Conservation (phyloP, 2,888 invertebrate species). For the Rhagonycha fulva region DNA sequence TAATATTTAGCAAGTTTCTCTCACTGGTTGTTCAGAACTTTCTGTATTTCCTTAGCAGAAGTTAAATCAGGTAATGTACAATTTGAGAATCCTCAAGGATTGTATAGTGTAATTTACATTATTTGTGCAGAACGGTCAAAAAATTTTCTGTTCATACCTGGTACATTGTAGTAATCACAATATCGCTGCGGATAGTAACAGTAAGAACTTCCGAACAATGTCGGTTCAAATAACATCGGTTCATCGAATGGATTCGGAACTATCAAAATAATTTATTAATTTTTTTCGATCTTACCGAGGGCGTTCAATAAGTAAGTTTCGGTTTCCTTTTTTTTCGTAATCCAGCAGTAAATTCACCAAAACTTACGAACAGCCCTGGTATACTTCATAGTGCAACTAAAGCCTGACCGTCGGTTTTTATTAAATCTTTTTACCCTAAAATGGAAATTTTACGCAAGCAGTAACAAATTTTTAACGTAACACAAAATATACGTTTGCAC, state of each 20-base stretch:
- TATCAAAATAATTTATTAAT: slow-evolving; percentile 34
- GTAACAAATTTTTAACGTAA: neutral
- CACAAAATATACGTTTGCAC: neutral
- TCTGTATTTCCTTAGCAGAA: neutral
- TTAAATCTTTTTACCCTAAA: neutral
- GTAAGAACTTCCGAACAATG: slow-evolving; percentile 54
- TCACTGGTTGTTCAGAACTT: neutral
- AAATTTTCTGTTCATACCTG: slow-evolving; percentile 44
- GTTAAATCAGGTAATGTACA: neutral
- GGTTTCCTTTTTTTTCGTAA: neutral
- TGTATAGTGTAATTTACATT: slow-evolving; percentile 39
- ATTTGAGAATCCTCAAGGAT: neutral
- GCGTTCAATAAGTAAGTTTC: neutral
- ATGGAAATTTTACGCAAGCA: neutral
- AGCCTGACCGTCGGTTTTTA: neutral
- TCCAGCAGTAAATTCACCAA: neutral
- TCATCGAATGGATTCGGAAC: slow-evolving; percentile 51
- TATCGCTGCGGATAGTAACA: slow-evolving; percentile 53
- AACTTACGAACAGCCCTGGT: neutral
- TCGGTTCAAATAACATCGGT: slow-evolving; percentile 49
- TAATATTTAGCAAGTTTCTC: neutral
- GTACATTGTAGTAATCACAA: slow-evolving; percentile 55
- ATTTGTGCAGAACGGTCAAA: slow-evolving; percentile 42
- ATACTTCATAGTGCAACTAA: neutral
- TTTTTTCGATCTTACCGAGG: neutral